Conservation (phyloP, 2,888 invertebrate genomes). For the Zaprionus bogoriensis region DNA sequence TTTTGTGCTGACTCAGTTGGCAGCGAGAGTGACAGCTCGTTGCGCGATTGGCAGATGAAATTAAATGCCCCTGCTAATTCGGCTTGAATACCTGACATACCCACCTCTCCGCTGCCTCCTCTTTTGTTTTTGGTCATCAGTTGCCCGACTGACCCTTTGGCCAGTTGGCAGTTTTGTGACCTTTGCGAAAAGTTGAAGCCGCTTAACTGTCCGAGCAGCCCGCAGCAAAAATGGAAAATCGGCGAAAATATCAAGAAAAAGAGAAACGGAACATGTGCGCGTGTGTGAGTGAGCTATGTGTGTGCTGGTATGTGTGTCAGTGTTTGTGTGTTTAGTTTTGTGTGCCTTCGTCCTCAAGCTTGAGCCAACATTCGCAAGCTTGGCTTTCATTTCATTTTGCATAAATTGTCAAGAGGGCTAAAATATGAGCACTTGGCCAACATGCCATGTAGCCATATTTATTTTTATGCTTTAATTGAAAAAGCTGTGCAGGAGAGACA, state of each 20-base stretch:
- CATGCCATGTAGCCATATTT: constrained; percentile 51
- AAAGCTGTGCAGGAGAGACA: too few relatives aligned
- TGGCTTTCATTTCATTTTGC: constrained; percentile 49
- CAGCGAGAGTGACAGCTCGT: background rate
- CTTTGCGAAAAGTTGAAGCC: constrained; percentile 35
- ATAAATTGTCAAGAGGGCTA: constrained; percentile 45
- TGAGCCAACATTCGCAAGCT: constrained; percentile 15
- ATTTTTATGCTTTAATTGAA: constrained; percentile 39
- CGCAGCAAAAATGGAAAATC: constrained; percentile 25
- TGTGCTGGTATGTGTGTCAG: constrained; percentile 3
- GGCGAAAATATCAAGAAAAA: constrained; percentile 17
- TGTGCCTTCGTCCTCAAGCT: background rate
- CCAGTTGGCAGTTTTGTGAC: constrained; percentile 22
- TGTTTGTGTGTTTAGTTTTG: background rate
- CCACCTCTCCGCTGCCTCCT: background rate
- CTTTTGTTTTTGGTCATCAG: background rate
- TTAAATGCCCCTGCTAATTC: constrained; percentile 16
- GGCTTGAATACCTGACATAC: constrained; percentile 2
- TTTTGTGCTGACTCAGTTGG: background rate
- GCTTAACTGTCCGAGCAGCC: constrained; percentile 44
- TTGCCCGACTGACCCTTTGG: constrained; percentile 13
- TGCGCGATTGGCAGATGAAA: constrained; percentile 1
- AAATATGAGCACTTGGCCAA: constrained; percentile 39
- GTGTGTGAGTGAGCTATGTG: background rate
- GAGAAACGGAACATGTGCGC: constrained; percentile 2